phyloP scores from a whole-genome alignment of 2,888 invertebrate species.

The Sylvicola fuscatus region DNA sequence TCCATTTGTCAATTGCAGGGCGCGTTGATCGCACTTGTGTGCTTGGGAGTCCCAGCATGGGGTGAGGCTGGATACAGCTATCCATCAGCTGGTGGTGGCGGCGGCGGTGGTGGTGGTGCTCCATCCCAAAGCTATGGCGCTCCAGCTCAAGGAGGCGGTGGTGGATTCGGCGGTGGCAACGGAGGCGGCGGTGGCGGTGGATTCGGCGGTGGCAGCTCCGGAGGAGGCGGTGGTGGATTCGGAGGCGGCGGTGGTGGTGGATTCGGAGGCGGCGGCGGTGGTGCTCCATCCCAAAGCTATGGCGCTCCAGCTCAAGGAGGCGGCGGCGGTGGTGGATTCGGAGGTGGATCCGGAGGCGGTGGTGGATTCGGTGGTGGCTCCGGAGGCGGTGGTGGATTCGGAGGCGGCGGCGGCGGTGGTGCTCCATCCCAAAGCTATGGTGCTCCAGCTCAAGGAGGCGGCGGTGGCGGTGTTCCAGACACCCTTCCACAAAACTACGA shows the following conservation, averaged over 20 bases:
- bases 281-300: slow-evolving; percentile 2
- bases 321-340: slow-evolving; percentile 28
- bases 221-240: neutral
- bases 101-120: slow-evolving; percentile 4
- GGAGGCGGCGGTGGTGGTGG: neutral
- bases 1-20: no score
- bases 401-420: slow-evolving; percentile 17
- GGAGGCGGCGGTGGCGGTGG: slow-evolving; percentile 2
- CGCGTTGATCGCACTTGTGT: no score
- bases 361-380: slow-evolving; percentile 8
- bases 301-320: slow-evolving; percentile 15
- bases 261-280: slow-evolving; percentile 4
- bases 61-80: no score
- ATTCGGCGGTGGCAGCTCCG: slow-evolving; percentile 23
- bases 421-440: no score
- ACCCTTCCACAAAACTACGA: slow-evolving; percentile 48
- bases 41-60: slow-evolving; percentile 26
- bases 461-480: slow-evolving; percentile 24
- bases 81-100: slow-evolving; percentile 3
- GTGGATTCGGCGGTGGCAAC: slow-evolving; percentile 11
- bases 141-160: slow-evolving; percentile 7
- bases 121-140: slow-evolving; percentile 6
- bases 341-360: slow-evolving; percentile 14
- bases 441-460: no score
- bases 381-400: slow-evolving; percentile 20